Percentiles rank a stretch among this genome's conserved stretches.
Conservation (phyloP, 2,888 invertebrate species). For the Hypercompe scribonia region DNA sequence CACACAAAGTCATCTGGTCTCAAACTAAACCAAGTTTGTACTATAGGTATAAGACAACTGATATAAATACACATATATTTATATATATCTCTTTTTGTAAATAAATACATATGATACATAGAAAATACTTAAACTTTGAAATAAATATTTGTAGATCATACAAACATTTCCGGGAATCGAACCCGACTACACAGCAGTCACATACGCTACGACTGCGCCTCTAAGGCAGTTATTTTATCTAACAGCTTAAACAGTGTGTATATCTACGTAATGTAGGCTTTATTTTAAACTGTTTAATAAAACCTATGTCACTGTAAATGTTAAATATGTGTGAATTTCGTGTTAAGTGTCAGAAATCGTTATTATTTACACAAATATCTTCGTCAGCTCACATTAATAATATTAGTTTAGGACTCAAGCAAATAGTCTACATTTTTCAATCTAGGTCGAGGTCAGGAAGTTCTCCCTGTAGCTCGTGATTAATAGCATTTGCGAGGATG, state of each 20-base stretch:
- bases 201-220: no score
- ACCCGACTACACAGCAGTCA: no score
- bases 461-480: conserved; percentile 7
- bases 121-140: no score
- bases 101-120: no score
- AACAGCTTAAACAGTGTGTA: background rate
- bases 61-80: no score
- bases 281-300: background rate
- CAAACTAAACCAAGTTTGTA: no score
- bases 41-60: no score
- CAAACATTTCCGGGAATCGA: no score
- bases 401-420: conserved; percentile 19
- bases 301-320: background rate
- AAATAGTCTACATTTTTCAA: conserved; percentile 13
- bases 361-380: background rate
- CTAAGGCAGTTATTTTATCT: background rate
- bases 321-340: background rate
- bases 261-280: background rate
- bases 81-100: no score
- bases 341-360: background rate
- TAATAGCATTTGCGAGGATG: conserved; percentile 17
- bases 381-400: conserved; percentile 11
- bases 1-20: no score
- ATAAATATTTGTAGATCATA: no score
- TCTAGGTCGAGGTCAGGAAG: conserved; percentile 14